Evolutionary conservation across 64 coral and sea anemone species (phyloP).

Genomic region (Stylophora pistillata): DNA sequence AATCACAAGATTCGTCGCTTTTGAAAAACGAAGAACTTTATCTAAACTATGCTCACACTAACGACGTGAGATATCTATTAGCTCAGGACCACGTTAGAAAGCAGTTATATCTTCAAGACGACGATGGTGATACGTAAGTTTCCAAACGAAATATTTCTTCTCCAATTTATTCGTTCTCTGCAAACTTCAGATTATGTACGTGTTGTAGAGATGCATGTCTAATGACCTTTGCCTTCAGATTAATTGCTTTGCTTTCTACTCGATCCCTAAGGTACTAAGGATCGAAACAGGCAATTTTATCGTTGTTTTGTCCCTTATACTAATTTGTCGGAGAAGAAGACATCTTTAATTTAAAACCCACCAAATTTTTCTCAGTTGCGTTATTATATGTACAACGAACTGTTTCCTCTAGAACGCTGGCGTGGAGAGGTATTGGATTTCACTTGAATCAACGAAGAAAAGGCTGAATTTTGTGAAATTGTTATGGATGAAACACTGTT

Average conservation of each 20-base stretch:
- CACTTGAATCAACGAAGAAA: too few species aligned
- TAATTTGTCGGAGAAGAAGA: background rate
- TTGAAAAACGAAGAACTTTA: slow-evolving; percentile 34
- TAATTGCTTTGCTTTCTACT: too few species aligned
- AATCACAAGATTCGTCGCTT: background rate
- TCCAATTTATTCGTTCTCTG: background rate
- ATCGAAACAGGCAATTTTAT: background rate
- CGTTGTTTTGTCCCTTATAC: background rate
- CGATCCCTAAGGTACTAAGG: too few species aligned
- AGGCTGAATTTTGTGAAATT: too few species aligned
- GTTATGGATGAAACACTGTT: too few species aligned
- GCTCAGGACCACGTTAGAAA: slow-evolving; percentile 62
- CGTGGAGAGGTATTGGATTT: too few species aligned
- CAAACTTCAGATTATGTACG: background rate
- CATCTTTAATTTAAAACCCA: background rate
- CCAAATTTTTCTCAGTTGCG: too few species aligned
- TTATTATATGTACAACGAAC: too few species aligned
- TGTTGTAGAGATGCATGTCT: background rate
- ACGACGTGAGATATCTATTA: slow-evolving; percentile 73
- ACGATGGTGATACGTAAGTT: slow-evolving; percentile 96
- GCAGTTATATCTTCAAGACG: slow-evolving; percentile 64
- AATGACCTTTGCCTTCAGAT: background rate
- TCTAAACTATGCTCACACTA: slow-evolving; percentile 71
- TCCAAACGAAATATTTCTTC: background rate
- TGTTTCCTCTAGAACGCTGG: too few species aligned